Percentiles rank a stretch among this genome's conserved stretches.
These are phyloP conservation scores for Xylocampa areola DNA, from an alignment of 2,888 invertebrate species.

Conservation along the genomic window DNA sequence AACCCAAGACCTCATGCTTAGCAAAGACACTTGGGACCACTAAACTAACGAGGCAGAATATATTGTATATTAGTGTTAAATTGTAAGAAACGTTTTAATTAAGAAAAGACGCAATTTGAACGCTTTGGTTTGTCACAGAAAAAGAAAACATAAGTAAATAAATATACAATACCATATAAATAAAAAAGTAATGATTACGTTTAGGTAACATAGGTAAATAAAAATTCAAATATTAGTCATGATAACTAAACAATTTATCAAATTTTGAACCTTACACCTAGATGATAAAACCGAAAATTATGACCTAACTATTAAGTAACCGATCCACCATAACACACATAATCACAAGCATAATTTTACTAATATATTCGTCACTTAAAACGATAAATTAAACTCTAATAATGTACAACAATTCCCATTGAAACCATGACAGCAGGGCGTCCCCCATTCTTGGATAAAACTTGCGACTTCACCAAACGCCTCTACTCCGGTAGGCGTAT, in stretches of 20 bases:
- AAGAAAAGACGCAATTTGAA: too few species aligned
- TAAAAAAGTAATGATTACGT: too few species aligned
- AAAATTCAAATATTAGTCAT: too few species aligned
- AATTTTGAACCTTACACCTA: not conserved
- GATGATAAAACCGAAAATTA: not conserved
- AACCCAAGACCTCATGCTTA: too few species aligned
- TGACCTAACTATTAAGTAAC: slow-evolving; percentile 8
- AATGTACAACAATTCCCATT: slow-evolving; percentile 72
- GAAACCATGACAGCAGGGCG: slow-evolving; percentile 72
- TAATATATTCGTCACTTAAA: slow-evolving; percentile 66
- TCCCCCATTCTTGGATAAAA: slow-evolving; percentile 52
- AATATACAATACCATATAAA: too few species aligned
- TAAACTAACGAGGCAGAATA: too few species aligned
- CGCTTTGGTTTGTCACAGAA: too few species aligned
- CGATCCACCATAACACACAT: slow-evolving; percentile 22
- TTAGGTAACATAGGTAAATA: too few species aligned
- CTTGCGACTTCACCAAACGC: slow-evolving; percentile 39
- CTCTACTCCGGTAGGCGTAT: slow-evolving; percentile 60
- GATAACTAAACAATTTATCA: not conserved
- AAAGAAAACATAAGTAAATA: too few species aligned
- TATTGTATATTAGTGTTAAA: too few species aligned
- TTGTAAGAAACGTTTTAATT: too few species aligned
- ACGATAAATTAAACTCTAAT: slow-evolving; percentile 80
- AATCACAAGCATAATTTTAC: slow-evolving; percentile 48
- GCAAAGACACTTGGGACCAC: too few species aligned